These are phyloP conservation scores for Ornithoptera priamus DNA, from an alignment of 2,888 invertebrate genomes.

Conservation along the genomic window DNA sequence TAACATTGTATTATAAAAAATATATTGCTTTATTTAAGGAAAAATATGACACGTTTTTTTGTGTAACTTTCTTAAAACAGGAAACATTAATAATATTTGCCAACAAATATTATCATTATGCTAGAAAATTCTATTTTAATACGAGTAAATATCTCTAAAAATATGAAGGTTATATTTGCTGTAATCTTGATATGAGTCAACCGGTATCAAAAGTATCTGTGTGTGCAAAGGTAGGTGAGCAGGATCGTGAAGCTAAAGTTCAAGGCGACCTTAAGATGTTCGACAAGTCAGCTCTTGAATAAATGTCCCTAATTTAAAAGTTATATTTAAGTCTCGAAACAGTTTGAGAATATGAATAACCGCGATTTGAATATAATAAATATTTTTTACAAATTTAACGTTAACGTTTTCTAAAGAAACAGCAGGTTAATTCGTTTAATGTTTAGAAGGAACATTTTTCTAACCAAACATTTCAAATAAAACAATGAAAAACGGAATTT, in stretches of 20 bases:
- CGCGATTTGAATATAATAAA: not conserved
- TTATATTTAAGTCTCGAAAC: conserved; percentile 4
- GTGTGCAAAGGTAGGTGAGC: conserved; percentile 34
- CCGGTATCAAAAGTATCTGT: conserved; percentile 33
- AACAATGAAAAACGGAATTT: not conserved
- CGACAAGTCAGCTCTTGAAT: conserved; percentile 27
- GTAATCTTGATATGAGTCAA: conserved; percentile 43
- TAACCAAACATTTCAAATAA: not conserved
- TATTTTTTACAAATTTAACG: not conserved
- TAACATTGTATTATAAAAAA: too few species aligned
- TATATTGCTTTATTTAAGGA: too few species aligned
- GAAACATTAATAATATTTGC: not conserved
- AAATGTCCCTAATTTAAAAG: conserved; percentile 11
- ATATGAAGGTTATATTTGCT: not conserved
- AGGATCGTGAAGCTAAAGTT: conserved; percentile 52
- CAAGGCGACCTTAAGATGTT: conserved; percentile 48
- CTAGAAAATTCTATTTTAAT: not conserved
- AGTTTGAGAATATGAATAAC: conserved; percentile 7
- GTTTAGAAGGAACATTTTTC: not conserved
- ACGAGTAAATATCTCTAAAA: not conserved
- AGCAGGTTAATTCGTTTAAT: not conserved
- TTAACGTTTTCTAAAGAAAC: not conserved
- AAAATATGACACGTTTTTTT: too few species aligned
- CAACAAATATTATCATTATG: too few species aligned
- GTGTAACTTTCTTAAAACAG: too few species aligned